Evolutionary conservation across 2,888 invertebrate genomes (phyloP).

Genomic region (Chaitophorus viminalis): DNA sequence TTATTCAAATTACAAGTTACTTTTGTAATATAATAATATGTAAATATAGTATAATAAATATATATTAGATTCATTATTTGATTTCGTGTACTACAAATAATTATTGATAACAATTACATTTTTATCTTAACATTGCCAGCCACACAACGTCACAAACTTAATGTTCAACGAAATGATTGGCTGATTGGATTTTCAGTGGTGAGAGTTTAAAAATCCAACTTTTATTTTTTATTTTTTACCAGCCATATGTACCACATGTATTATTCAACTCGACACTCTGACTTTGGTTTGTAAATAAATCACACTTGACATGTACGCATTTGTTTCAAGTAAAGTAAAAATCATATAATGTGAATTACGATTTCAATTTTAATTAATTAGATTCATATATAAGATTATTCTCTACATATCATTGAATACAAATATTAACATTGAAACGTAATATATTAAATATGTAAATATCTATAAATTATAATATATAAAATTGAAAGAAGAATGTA

Average conservation of each 20-base stretch:
- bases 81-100: background rate
- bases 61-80: background rate
- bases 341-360: background rate
- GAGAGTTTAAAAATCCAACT: constrained; percentile 1
- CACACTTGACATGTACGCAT: background rate
- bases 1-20: background rate
- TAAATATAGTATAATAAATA: no score
- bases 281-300: background rate
- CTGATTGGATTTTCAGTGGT: constrained; percentile 23
- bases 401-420: no score
- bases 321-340: background rate
- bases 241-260: background rate
- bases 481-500: no score
- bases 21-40: background rate
- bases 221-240: constrained; percentile 26
- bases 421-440: no score
- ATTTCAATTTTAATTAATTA: background rate
- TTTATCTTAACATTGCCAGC: constrained; percentile 1
- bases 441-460: no score
- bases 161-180: background rate
- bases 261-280: background rate
- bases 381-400: background rate
- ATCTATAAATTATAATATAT: no score
- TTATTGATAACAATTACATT: background rate
- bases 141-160: background rate